Conservation (phyloP, 37 sponge, comb jelly and placozoan species). For the Corticium candelabrum region DNA sequence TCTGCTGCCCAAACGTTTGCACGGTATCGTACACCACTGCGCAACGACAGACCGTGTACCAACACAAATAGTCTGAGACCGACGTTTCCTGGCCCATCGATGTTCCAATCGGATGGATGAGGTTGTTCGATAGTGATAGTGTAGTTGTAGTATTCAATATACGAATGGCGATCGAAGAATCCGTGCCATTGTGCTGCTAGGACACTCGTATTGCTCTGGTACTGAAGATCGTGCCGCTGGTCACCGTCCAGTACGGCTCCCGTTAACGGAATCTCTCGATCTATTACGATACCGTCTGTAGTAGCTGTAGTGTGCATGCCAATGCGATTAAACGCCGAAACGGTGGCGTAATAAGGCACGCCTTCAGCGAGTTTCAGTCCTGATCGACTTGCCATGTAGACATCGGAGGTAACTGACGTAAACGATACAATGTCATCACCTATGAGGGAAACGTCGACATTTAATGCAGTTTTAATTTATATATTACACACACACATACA, state of each 20-base stretch:
- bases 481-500: too few species aligned
- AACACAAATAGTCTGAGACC: background rate
- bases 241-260: background rate
- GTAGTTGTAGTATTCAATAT: background rate
- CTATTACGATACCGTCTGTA: background rate
- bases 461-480: too few species aligned
- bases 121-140: too few species aligned
- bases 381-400: too few species aligned
- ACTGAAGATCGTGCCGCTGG: background rate
- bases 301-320: background rate
- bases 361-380: background rate
- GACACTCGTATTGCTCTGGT: background rate
- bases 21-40: too few species aligned
- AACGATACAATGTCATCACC: background rate
- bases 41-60: too few species aligned
- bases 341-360: background rate
- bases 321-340: background rate
- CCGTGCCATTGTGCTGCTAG: background rate
- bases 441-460: too few species aligned
- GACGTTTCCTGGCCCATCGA: background rate
- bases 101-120: too few species aligned
- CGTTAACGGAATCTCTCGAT: background rate
- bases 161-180: background rate
- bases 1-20: background rate
- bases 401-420: too few species aligned